phyloP scores from a whole-genome alignment of 2,797 vertebrate genomes.

The Carapus acus region DNA sequence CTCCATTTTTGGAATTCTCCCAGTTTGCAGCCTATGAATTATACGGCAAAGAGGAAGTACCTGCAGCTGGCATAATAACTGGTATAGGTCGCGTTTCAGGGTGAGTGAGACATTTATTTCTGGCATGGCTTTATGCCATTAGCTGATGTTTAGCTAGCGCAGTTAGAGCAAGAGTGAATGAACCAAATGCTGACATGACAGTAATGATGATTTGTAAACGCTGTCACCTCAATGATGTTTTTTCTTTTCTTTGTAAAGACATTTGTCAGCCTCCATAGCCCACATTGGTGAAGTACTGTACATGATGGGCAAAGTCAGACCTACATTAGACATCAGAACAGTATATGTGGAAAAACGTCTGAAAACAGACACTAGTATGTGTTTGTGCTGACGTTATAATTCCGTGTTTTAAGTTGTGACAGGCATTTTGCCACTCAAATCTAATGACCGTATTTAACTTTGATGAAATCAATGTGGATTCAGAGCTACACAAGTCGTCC shows the following conservation, averaged over 20 bases:
- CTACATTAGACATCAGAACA: not conserved
- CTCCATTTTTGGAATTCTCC: conserved; percentile 92
- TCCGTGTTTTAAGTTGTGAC: not conserved
- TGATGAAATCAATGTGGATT: not conserved
- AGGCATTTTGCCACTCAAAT: not conserved
- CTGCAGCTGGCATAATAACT: conserved; percentile 90
- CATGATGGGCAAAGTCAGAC: too few relatives aligned
- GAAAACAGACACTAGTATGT: not conserved
- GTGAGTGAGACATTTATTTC: conserved; percentile 63
- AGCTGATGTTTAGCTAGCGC: not conserved
- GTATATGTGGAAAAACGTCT: too few relatives aligned
- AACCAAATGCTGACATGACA: too few relatives aligned
- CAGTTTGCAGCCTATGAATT: conserved; percentile 93
- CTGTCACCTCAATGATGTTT: not conserved
- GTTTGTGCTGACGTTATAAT: not conserved
- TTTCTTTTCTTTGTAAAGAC: not conserved
- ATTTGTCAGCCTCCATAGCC: too few relatives aligned
- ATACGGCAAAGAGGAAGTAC: conserved; percentile 91
- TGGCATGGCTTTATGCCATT: not conserved
- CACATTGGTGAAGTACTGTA: too few relatives aligned
- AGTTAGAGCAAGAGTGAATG: too few relatives aligned
- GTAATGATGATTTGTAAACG: too few relatives aligned
- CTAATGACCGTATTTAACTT: too few relatives aligned
- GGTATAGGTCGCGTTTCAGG: conserved; percentile 92
- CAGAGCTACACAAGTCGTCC: not conserved